Conservation (phyloP, 23 tunicate genomes). For the Corella eumyota region DNA sequence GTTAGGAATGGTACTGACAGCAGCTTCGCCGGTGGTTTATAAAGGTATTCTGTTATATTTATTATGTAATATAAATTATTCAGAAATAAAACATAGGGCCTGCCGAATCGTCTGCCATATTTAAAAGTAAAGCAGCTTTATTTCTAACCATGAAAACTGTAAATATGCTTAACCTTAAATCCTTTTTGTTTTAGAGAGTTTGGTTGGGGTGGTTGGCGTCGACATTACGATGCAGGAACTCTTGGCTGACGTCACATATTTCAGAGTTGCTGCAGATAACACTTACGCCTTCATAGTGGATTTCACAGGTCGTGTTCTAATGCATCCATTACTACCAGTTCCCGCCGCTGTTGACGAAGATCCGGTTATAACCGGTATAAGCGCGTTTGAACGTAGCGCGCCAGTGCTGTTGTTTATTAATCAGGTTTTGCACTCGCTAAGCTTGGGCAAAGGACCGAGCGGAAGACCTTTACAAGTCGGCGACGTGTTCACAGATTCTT, state of each 20-base stretch:
- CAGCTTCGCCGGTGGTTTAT: constrained; percentile 46
- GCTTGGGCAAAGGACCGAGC: neutral
- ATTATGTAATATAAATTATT: neutral
- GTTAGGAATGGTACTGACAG: constrained; percentile 72
- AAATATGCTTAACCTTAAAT: no score
- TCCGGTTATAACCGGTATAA: constrained; percentile 50
- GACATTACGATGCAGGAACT: constrained; percentile 70
- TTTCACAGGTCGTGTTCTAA: constrained; percentile 37
- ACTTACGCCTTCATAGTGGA: constrained; percentile 59
- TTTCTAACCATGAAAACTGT: no score
- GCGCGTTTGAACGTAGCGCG: constrained; percentile 48
- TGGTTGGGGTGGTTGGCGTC: constrained; percentile 78
- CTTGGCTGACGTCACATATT: constrained; percentile 63
- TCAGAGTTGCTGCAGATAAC: constrained; percentile 33
- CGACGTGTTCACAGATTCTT: constrained; percentile 9
- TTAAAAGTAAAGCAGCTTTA: no score
- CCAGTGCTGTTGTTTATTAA: constrained; percentile 12
- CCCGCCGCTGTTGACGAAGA: constrained; percentile 45
- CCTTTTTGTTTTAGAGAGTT: constrained; percentile 1
- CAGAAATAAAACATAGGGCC: no score
- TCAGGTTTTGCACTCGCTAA: constrained; percentile 3
- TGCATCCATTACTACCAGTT: constrained; percentile 59
- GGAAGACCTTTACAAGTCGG: neutral
- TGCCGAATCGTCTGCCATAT: no score
- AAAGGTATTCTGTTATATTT: constrained; percentile 16